Percentiles rank a stretch among this genome's conserved stretches.
Conservation (phyloP, 2,113 vertebrate genomes). For the Neodon shergylaensis region DNA sequence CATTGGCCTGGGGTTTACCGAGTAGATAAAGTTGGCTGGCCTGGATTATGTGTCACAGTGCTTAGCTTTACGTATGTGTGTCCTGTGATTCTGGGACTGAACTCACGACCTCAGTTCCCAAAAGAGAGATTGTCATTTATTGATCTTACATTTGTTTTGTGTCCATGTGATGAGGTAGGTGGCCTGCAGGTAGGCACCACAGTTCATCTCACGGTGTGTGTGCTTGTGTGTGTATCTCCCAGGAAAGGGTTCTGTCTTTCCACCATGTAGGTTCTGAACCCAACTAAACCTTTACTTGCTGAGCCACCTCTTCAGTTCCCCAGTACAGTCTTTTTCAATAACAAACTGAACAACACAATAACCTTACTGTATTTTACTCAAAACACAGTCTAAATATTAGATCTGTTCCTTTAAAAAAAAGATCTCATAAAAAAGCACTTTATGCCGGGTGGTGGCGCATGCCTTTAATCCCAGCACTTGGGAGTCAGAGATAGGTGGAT, state of each 20-base stretch:
- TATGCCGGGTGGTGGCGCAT: too few species aligned
- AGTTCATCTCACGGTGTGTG: too few species aligned
- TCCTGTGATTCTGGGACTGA: not conserved
- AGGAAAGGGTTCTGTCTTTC: not conserved
- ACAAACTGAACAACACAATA: not conserved
- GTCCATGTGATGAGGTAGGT: not conserved
- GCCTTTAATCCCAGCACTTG: too few species aligned
- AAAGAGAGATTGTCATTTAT: too few species aligned
- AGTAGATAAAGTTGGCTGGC: too few species aligned
- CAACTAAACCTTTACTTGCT: not conserved
- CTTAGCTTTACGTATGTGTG: not conserved
- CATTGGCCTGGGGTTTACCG: not conserved
- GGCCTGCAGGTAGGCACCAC: not conserved
- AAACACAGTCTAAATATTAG: conserved; percentile 24
- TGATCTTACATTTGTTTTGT: not conserved
- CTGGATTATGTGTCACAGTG: not conserved
- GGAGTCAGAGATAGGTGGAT: too few species aligned
- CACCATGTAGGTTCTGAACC: not conserved
- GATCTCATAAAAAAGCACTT: not conserved
- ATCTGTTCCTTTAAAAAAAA: conserved; percentile 38
- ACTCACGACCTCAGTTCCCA: not conserved
- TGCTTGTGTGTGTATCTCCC: too few species aligned
- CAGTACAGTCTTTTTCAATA: conserved; percentile 1
- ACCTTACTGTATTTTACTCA: conserved; percentile 3
- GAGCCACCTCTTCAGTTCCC: not conserved